These are phyloP conservation scores for Delphinus delphis DNA, from an alignment of 2,113 vertebrate species.

Conservation along the genomic window DNA sequence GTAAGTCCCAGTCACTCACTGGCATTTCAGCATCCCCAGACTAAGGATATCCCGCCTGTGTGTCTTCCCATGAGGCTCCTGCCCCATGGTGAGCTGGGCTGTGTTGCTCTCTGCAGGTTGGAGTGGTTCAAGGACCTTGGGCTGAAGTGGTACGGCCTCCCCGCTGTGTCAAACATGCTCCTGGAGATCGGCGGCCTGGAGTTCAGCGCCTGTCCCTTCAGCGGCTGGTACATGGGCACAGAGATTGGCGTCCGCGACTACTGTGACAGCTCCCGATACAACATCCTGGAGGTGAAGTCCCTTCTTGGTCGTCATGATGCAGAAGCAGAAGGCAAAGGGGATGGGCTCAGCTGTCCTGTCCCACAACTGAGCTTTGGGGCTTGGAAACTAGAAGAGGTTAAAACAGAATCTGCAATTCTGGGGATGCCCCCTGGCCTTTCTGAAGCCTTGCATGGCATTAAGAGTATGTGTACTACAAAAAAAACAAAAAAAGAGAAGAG, in stretches of 20 bases:
- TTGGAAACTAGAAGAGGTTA: neutral
- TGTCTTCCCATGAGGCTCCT: neutral
- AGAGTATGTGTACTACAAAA: fast-evolving
- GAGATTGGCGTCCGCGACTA: conserved; percentile 98
- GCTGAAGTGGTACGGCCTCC: conserved; percentile 96
- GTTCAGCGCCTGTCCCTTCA: conserved; percentile 96
- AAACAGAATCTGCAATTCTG: neutral
- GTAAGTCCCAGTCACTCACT: fast-evolving
- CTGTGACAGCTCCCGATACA: conserved; percentile 96
- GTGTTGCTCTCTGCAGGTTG: conserved; percentile 83
- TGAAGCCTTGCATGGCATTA: fast-evolving
- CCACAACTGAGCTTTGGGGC: neutral
- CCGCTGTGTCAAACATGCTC: conserved; percentile 97
- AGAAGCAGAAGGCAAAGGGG: fast-evolving
- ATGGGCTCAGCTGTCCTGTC: neutral
- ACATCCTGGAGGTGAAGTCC: conserved; percentile 93
- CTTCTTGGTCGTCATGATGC: fast-evolving
- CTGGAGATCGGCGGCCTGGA: conserved; percentile 96
- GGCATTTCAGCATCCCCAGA: neutral
- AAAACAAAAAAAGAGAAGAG: too few species aligned
- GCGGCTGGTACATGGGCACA: conserved; percentile 99
- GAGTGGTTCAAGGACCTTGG: conserved; percentile 96
- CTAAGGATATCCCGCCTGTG: fast-evolving
- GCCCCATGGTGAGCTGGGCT: neutral
- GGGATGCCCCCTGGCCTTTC: fast-evolving